phyloP scores from a whole-genome alignment of 2,888 invertebrate species.

The Harpalus rufipes region DNA sequence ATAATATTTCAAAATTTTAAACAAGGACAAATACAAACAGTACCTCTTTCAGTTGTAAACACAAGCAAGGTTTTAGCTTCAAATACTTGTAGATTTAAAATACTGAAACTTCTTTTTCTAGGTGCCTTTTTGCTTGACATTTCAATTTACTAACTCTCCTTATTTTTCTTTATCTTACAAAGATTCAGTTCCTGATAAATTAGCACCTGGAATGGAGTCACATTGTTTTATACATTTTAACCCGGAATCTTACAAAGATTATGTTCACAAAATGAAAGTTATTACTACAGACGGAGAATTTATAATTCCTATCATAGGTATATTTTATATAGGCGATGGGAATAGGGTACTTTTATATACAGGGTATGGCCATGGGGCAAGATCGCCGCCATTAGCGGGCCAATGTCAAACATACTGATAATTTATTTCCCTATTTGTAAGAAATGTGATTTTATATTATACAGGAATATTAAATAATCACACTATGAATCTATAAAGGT shows the following conservation, averaged over 20 bases:
- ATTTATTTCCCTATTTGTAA: too few relatives aligned
- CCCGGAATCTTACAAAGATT: constrained; percentile 80
- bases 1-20: constrained; percentile 79
- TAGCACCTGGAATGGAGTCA: constrained; percentile 85
- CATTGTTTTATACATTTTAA: constrained; percentile 82
- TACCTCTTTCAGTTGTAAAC: constrained; percentile 80
- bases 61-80: constrained; percentile 77
- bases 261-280: constrained; percentile 79
- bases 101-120: constrained; percentile 71
- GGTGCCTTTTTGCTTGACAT: constrained; percentile 79
- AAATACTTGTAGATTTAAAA: background rate
- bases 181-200: constrained; percentile 78
- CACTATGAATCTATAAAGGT: too few relatives aligned
- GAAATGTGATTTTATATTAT: too few relatives aligned
- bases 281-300: constrained; percentile 79
- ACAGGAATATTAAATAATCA: too few relatives aligned
- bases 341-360: too few relatives aligned
- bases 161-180: constrained; percentile 79
- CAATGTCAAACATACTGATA: too few relatives aligned
- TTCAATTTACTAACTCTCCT: constrained; percentile 78
- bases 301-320: constrained; percentile 82
- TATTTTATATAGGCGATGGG: too few relatives aligned
- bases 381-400: too few relatives aligned
- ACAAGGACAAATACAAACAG: constrained; percentile 78
- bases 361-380: too few relatives aligned